A percentile compares a stretch with the other conserved stretches of the same genome.
Conservation (phyloP, 2,797 vertebrate genomes). For the Acipenser ruthenus region DNA sequence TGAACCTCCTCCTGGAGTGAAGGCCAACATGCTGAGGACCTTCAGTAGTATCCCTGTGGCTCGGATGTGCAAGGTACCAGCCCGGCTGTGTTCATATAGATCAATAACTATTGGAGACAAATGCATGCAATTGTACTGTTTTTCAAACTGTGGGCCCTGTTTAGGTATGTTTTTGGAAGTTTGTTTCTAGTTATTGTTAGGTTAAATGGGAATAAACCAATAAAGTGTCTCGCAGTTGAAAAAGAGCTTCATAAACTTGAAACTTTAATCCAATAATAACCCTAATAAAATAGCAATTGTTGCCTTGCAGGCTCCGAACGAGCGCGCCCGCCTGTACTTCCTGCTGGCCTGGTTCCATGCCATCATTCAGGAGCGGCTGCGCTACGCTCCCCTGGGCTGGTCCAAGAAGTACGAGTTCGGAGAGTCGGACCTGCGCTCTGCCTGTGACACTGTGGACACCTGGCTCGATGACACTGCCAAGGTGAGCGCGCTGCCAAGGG, state of each 20-base stretch:
- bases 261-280: not conserved
- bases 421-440: slow-evolving; percentile 92
- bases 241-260: not conserved
- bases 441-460: slow-evolving; percentile 92
- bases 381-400: slow-evolving; percentile 93
- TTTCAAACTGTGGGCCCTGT: too few species aligned
- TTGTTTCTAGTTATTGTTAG: too few species aligned
- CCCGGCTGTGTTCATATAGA: not conserved
- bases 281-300: not conserved
- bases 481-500: slow-evolving; percentile 43
- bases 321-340: slow-evolving; percentile 93
- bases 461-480: slow-evolving; percentile 97
- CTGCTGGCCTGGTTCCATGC: slow-evolving; percentile 97
- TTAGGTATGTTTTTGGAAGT: too few species aligned
- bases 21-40: slow-evolving; percentile 96
- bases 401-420: slow-evolving; percentile 98
- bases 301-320: slow-evolving; percentile 76
- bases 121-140: too few species aligned
- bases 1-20: slow-evolving; percentile 93
- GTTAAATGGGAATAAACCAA: too few species aligned
- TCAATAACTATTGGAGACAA: too few species aligned
- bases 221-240: not conserved
- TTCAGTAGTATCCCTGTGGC: slow-evolving; percentile 94
- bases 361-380: slow-evolving; percentile 90
- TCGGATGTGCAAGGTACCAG: slow-evolving; percentile 87